Evolutionary conservation across 2,113 vertebrate species (phyloP), one percentile per base, ranked within the genome.

Genomic region (Thryonomys swinderianus): DNA sequence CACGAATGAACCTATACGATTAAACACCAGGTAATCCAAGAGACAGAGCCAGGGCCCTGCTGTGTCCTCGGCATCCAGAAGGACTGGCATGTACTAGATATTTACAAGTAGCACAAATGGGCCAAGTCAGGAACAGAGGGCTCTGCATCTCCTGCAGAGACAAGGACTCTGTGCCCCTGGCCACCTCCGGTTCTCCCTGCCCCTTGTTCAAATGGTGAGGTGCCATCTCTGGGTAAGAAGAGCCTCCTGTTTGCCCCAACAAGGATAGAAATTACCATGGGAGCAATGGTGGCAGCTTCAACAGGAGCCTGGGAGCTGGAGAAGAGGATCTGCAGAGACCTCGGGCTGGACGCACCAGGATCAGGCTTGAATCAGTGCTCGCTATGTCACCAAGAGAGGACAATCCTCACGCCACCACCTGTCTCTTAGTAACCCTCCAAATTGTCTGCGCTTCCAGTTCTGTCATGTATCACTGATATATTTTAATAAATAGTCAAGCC

Each of bases 401-500:
- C n/a, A 45, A 42, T 30, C 83, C 14, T 57, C 81, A 64, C 0
- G 1, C 32, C 25, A 30, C n/a, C 90, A 40, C 34, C 74, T 84
- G 4, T 10, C 78, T 90, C 76, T 97, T 53, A 80, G 51, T 27
- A 86, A 91, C 53, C 55, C 71, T 87, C 93, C 67, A 82, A 89
- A 95, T 67, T 67, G 81, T 89, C 86, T 80, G n/a, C 18, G 18
- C 53, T 86, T 90, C 94, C 78, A 92, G 78, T 92, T 85, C 95
- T 96, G 81, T 96, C 94, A 93, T 45, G 57, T 83, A 88, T 84
- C 90, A 62, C 86, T 93, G 93, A 96, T 96, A 34, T 66, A 95
- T 96, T 97, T 98, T 97, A 97, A 96, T 94, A 97, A 95, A 96
- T n/a, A 97, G 91, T 96, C 89, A 96, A 92, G 87, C 45, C 85